Evolutionary conservation across 2,797 vertebrate species (phyloP), one percentile per base, ranked within the genome.

Genomic region (Sparidentex hasta): DNA sequence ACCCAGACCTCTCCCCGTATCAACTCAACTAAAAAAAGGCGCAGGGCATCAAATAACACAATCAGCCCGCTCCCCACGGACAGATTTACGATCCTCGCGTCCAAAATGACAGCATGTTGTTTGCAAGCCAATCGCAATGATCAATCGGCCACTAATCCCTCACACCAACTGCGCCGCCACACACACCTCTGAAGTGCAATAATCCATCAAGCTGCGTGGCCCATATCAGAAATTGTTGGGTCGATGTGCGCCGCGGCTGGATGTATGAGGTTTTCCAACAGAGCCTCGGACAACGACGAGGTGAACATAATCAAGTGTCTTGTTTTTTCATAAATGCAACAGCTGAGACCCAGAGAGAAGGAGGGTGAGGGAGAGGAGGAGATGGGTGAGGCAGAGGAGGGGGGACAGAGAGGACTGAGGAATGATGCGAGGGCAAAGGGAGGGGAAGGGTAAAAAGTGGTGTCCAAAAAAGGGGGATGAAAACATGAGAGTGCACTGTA

Each of bases 251-350:
- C 74, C 44, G 38, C 41, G 83, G 27, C 74, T 87, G 83, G 85
- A 91, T 83, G 87, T 79, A 88, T 82, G 87, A 81, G 80, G 76
- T 88, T 89, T 90, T 27, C 68, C 41, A 43, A 92, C 73, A 78
- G 83, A 79, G 87, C 67, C 27, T 74, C 44, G 12, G 83, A 87
- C 91, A 87, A 84, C 33, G 54, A 81, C 48, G 79, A 80, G 86
- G 61, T 21, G 75, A 83, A 84, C 58, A 87, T 91, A 87, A 94
- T 94, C 65, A 83, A 92, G 90, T 92, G 86, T 82, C 88, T 90
- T 93, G 91, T 93, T 93, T 33, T 33, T 92, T 90, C 88, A 88
- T 88, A 91, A 88, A 91, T n/a, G 70, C 90, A 93, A 88, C 94
- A 95, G 91, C 94, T 94, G 93, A 78, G 92, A 76, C 92, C 90